Evolutionary conservation across 2,888 invertebrate species (phyloP).

Genomic region (Agrotis ipsilon): DNA sequence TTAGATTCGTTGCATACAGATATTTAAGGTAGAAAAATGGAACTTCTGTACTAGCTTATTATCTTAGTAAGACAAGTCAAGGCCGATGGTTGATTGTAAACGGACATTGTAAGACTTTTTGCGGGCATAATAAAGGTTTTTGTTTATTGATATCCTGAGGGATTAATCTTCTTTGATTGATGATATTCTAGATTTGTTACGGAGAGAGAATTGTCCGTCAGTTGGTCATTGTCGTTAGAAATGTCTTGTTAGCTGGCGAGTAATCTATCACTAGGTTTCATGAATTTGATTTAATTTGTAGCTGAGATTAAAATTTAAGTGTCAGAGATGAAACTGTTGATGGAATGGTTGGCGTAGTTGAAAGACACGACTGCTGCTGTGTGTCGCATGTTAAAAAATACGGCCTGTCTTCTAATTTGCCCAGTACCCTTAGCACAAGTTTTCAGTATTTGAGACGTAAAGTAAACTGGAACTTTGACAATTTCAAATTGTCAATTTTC

Average conservation of each 20-base stretch:
- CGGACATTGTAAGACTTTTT: constrained; percentile 57
- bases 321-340: background rate
- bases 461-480: too few relatives aligned
- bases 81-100: constrained; percentile 50
- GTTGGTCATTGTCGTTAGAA: constrained; percentile 33
- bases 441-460: too few relatives aligned
- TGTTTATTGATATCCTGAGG: constrained; percentile 58
- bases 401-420: too few relatives aligned
- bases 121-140: constrained; percentile 53
- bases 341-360: too few relatives aligned
- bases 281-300: background rate
- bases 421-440: too few relatives aligned
- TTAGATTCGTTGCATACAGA: too few relatives aligned
- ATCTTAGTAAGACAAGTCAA: constrained; percentile 8
- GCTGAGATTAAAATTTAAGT: background rate
- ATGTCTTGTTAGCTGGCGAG: background rate
- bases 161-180: constrained; percentile 56
- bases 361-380: too few relatives aligned
- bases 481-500: too few relatives aligned
- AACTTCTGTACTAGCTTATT: background rate
- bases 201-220: constrained; percentile 35
- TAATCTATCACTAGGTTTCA: constrained; percentile 15
- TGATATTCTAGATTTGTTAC: constrained; percentile 42
- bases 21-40: too few relatives aligned
- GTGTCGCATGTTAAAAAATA: too few relatives aligned